Base-by-base conservation (phyloP, 2,113 vertebrate genomes). In the Cheilinus undulatus region DNA sequence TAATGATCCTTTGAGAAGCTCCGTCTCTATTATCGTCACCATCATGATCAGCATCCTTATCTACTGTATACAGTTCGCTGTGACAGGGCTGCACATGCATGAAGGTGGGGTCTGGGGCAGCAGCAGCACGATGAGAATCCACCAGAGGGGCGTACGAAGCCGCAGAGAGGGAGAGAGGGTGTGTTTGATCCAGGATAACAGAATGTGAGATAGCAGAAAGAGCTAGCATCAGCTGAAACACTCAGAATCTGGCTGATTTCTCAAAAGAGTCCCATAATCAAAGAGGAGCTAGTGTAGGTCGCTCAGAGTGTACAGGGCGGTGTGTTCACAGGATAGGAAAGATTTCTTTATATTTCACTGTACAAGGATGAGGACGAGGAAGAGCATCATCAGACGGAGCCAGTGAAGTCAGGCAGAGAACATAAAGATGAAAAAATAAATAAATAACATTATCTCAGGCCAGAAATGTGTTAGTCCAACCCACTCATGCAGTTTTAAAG, bases 151-250 rank as follows among this genome's bases (percentile, higher is more conserved):
- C 57, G 19, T 19, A 8, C 58, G 45, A 59, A 69, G 63, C 9
- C 57, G 51, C 34, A 7, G 40, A 19, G 40, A 38, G 19, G 19
- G 36, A 7, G 54, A 73, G 66, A 48, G 27, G 60, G 36, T 69
- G 58, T 9, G 69, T 76, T 86, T 84, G 74, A 86, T 86, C 69
- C 8, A 0, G 32, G 65, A 72, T 69, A 62, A 77, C 45, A 76
- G 72, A 65, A 84, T 43, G 51, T n/a, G 58, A 69, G 48, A 66
- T 28, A 52, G 73, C 73, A 82, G 54, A 77, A 88, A 69, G 42
- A 67, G 65, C 78, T 19, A 65, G 64, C 75, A 76, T 87, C 82
- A 82, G 73, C 77, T 71, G 79, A 89, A 86, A 73, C 60, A 7
- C 2, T 12, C 53, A 46, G 62, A 74, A 53, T 60, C 24, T 38